Conservation (phyloP, 1,140 invertebrate species). For the Eulimnadia texana region DNA sequence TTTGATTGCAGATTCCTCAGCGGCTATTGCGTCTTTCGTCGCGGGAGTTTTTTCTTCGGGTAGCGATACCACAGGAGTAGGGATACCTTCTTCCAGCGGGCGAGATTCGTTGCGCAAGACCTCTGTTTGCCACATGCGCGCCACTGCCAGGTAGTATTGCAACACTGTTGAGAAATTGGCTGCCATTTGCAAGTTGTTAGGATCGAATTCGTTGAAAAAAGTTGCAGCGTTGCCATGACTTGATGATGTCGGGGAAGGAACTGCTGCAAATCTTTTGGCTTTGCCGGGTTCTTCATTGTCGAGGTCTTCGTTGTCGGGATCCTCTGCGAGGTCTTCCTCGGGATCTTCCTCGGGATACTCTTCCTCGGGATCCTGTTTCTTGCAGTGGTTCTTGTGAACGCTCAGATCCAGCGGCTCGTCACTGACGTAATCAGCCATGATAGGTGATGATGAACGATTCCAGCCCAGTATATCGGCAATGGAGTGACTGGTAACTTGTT, state of each 20-base stretch:
- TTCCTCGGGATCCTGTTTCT: not conserved
- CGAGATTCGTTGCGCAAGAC: not conserved
- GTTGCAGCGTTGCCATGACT: not conserved
- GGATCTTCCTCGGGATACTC: not conserved
- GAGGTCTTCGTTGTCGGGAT: not conserved
- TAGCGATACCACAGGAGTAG: no score
- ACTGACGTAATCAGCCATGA: not conserved
- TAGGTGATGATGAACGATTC: not conserved
- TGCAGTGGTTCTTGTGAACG: constrained; percentile 4
- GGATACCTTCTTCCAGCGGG: not conserved
- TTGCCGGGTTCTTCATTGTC: not conserved
- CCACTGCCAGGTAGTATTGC: constrained; percentile 6
- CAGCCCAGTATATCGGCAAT: constrained; percentile 10
- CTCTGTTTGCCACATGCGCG: constrained; percentile 6
- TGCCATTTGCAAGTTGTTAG: constrained; percentile 1
- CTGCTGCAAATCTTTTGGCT: no score
- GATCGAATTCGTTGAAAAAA: not conserved
- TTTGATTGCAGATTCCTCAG: not conserved
- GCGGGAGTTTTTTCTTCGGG: not conserved
- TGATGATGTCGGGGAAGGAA: no score
- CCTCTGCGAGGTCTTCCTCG: not conserved
- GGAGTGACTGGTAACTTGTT: not conserved
- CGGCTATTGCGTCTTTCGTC: not conserved
- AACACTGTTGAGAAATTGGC: constrained; percentile 11
- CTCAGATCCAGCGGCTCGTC: constrained; percentile 10